Evolutionary conservation across 2,113 vertebrate genomes (phyloP).

Genomic region (Pseudorectes ferrugineus): DNA sequence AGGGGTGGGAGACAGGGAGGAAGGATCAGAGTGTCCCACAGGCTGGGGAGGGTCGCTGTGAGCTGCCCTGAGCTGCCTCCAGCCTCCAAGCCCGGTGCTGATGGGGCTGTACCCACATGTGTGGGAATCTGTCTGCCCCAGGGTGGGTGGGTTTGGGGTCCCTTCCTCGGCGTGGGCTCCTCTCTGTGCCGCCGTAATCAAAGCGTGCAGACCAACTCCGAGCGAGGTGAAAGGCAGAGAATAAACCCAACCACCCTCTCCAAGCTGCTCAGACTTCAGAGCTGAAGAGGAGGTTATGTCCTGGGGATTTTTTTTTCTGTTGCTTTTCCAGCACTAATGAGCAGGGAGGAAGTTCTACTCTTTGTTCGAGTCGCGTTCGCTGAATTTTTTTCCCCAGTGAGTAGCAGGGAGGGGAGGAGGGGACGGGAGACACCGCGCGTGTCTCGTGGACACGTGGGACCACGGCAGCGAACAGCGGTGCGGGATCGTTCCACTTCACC

Average conservation of each 20-base stretch:
- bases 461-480: rapidly evolving
- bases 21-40: neutral
- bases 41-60: neutral
- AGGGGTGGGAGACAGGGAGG: neutral
- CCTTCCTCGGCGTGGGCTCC: rapidly evolving
- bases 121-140: neutral
- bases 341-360: conserved; percentile 44
- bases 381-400: neutral
- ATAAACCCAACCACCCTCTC: neutral
- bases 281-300: conserved; percentile 31
- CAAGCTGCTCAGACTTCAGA: conserved; percentile 18
- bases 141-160: neutral
- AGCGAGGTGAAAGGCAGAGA: neutral
- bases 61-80: neutral
- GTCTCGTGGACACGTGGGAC: neutral
- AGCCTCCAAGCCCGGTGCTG: neutral
- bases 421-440: neutral
- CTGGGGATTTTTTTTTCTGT: conserved; percentile 39
- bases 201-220: rapidly evolving
- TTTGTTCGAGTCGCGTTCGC: neutral
- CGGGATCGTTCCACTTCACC: rapidly evolving
- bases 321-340: conserved; percentile 46
- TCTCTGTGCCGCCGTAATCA: neutral
- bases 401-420: neutral
- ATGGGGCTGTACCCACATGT: rapidly evolving